Evolutionary conservation across 2,113 vertebrate genomes (phyloP).

Genomic region (Zapornia atra): DNA sequence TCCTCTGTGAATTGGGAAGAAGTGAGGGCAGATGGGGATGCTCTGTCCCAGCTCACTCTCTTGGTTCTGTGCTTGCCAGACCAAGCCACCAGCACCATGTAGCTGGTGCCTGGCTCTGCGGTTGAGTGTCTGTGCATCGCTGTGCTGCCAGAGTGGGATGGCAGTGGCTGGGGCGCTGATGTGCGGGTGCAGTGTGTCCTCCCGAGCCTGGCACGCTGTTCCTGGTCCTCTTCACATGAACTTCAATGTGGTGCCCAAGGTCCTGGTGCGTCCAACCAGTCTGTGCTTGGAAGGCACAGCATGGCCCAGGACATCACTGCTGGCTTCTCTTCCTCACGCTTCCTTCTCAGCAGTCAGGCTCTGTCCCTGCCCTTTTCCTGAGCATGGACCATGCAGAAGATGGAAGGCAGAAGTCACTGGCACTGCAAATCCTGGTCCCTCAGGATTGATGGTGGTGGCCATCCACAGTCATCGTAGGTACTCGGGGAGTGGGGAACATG

Average conservation of each 20-base stretch:
- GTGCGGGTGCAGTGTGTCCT: background rate
- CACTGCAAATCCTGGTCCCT: background rate
- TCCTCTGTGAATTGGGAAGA: background rate
- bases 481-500: rapidly evolving
- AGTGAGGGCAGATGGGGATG: background rate
- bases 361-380: background rate
- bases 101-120: background rate
- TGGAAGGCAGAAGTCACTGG: background rate
- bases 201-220: rapidly evolving
- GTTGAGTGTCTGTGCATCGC: background rate
- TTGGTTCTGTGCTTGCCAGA: rapidly evolving
- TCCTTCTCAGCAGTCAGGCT: background rate
- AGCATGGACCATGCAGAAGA: rapidly evolving
- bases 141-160: rapidly evolving
- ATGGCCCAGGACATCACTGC: rapidly evolving
- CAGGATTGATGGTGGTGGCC: rapidly evolving
- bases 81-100: rapidly evolving
- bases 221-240: rapidly evolving
- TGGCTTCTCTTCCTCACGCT: background rate
- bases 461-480: rapidly evolving
- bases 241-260: rapidly evolving
- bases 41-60: background rate
- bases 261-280: rapidly evolving
- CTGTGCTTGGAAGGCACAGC: background rate
- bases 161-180: background rate